These are phyloP conservation scores for Pangasius macronema DNA, from an alignment of 2,797 vertebrate species.

Conservation along the genomic window DNA sequence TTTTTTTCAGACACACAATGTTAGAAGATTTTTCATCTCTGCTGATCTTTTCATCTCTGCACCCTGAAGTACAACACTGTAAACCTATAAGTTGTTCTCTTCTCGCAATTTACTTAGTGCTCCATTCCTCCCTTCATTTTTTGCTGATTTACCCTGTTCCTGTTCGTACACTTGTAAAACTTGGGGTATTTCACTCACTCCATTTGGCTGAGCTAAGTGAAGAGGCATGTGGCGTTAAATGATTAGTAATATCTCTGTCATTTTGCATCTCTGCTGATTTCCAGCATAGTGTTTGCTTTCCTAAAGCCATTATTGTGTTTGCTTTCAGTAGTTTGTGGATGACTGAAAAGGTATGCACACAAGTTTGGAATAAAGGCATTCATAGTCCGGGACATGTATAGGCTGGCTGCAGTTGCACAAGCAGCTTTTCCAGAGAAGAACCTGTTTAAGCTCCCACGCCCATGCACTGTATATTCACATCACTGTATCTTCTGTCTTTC, in stretches of 20 bases:
- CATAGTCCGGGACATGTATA: slow-evolving; percentile 66
- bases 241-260: slow-evolving; percentile 70
- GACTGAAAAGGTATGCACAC: slow-evolving; percentile 65
- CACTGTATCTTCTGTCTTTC: neutral
- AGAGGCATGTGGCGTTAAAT: slow-evolving; percentile 57
- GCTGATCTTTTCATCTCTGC: slow-evolving; percentile 54
- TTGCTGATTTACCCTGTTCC: neutral
- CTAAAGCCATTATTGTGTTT: slow-evolving; percentile 59
- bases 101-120: slow-evolving; percentile 35
- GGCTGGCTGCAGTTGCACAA: slow-evolving; percentile 66
- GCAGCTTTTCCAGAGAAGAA: slow-evolving; percentile 49
- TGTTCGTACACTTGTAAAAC: neutral
- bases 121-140: neutral
- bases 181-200: neutral
- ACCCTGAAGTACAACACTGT: slow-evolving; percentile 39
- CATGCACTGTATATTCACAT: slow-evolving; percentile 29
- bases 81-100: slow-evolving; percentile 44
- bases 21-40: slow-evolving; percentile 51
- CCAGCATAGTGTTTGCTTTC: slow-evolving; percentile 65
- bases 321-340: slow-evolving; percentile 64
- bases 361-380: slow-evolving; percentile 59
- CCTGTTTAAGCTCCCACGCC: slow-evolving; percentile 64
- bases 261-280: slow-evolving; percentile 70
- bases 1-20: slow-evolving; percentile 11
- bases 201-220: slow-evolving; percentile 25